Percentiles rank a stretch among this genome's conserved stretches.
phyloP scores from a whole-genome alignment of 2,113 vertebrate genomes.

The Tauraco erythrolophus region DNA sequence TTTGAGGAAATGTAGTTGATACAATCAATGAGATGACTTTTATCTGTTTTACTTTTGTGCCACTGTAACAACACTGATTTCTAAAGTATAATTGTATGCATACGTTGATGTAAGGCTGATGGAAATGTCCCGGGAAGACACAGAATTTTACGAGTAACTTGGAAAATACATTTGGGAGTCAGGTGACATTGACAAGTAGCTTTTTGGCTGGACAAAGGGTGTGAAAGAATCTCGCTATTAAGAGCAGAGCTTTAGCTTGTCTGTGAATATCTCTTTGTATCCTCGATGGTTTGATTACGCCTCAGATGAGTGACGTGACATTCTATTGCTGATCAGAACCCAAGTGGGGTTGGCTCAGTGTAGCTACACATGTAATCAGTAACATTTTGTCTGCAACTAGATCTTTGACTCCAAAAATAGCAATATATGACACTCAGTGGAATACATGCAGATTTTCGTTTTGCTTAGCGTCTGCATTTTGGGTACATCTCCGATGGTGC shows the following conservation, averaged over 20 bases:
- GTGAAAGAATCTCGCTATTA: background rate
- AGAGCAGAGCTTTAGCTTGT: background rate
- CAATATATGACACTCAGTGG: background rate
- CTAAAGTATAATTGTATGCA: background rate
- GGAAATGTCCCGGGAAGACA: background rate
- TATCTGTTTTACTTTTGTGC: background rate
- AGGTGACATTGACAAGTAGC: background rate
- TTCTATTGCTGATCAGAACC: background rate
- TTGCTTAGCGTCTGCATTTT: rapidly evolving
- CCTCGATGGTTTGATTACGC: background rate
- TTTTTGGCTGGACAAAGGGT: background rate
- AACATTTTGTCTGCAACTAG: background rate
- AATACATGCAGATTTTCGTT: background rate
- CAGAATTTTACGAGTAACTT: background rate
- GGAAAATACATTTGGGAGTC: background rate
- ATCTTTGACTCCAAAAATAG: background rate
- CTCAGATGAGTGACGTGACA: background rate
- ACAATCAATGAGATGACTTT: background rate
- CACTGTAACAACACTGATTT: background rate
- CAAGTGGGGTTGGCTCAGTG: background rate
- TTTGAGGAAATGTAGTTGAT: background rate
- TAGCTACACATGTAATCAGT: background rate
- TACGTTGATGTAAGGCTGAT: background rate
- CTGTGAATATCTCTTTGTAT: background rate
- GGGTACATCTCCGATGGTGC: background rate